Conservation (phyloP, 2,113 vertebrate species). For the Bucco capensis region DNA sequence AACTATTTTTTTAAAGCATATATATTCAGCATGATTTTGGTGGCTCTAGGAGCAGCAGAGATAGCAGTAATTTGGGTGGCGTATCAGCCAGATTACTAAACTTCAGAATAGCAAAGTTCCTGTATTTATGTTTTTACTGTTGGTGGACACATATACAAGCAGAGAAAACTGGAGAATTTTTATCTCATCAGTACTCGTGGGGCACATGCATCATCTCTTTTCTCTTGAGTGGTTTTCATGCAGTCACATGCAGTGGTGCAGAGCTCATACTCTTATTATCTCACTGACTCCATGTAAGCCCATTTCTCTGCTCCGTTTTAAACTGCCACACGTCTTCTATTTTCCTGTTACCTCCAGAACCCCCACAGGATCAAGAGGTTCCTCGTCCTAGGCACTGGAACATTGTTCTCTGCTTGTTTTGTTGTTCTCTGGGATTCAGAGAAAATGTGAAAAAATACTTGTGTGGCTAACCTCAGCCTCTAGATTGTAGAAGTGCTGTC, state of each 20-base stretch:
- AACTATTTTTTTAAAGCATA: neutral
- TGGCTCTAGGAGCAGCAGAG: neutral
- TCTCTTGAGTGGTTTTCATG: neutral
- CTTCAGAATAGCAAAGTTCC: neutral
- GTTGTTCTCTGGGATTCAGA: neutral
- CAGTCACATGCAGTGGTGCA: neutral
- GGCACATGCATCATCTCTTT: neutral
- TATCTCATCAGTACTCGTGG: neutral
- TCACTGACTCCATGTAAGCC: neutral
- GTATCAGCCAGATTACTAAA: neutral
- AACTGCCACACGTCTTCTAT: neutral
- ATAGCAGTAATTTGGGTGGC: neutral
- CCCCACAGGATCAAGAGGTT: neutral
- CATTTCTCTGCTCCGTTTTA: neutral
- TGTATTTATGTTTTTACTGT: neutral
- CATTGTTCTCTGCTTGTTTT: neutral
- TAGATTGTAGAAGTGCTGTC: neutral
- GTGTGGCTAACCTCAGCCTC: neutral
- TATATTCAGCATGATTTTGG: neutral
- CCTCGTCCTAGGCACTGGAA: neutral
- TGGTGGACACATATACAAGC: neutral
- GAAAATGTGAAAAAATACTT: neutral
- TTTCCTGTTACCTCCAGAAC: neutral
- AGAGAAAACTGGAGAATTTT: conserved; percentile 5
- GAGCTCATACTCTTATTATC: neutral